Base-by-base conservation (phyloP, 2,888 invertebrate species). In the Sarcophaga carnaria region DNA sequence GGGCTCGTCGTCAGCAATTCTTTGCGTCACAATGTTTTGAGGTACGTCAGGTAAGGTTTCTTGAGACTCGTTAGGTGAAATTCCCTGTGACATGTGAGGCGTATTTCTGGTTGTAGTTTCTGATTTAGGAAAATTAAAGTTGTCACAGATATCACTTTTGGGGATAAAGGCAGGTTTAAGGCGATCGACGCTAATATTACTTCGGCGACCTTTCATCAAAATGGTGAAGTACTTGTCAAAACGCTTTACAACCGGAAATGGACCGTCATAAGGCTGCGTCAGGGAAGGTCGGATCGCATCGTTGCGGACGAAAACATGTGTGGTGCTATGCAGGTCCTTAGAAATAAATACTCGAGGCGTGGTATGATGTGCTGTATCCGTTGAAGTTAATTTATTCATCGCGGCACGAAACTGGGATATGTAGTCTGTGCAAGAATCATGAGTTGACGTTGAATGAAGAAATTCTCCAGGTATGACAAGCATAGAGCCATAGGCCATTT, bases 361-460 rank as follows among this genome's bases (percentile, higher is more conserved):
- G 3, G 78, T 22, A 17, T 77, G 77, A 77, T 66, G 59, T n/a
- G 59, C 54, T 17, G 78, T 78, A 14, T 67, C 78, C 1, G 78
- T 78, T 14, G 78, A 67, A n/a, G 10, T 54, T 22, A 69, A 12
- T 45, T 69, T 67, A 25, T 78, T 54, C 69, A 78, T 78, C 12
- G 45, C 27, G 1, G 54, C 59, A 54, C 78, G 67, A 78, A 78
- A 78, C 11, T 67, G 0, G 20, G 69, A 59, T 3, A 67, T 37
- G n/a, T 59, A 37, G 6, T 69, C 47, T 8, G 37, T 47, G 20
- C 59, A 49, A 14, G 20, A 20, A 4, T 67, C 66, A 10, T 59
- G 8, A 67, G 17, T 25, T 66, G 27, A 20, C 14, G 20, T 59
- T 12, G 27, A 1, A 20, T 60, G 12, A 47, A 69, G 20, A 37